These are phyloP conservation scores for Leuciscus idus DNA, from an alignment of 2,113 vertebrate species.

Conservation along the genomic window DNA sequence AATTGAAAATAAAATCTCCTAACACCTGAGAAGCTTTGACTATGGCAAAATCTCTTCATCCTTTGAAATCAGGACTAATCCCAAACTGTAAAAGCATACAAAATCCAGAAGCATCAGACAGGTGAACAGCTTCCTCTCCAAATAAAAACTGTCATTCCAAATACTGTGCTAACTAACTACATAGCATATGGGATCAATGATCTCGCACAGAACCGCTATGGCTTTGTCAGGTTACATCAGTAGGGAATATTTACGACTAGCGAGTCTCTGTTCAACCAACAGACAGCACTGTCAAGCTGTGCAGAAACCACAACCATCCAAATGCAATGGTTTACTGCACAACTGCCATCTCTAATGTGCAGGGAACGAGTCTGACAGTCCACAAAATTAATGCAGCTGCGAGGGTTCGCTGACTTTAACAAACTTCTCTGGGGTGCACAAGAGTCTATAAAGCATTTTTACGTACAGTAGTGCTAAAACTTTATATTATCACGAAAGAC, in stretches of 20 bases:
- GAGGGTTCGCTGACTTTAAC: constrained; percentile 11
- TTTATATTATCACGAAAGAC: not conserved
- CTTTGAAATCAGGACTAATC: not conserved
- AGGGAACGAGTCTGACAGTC: constrained; percentile 4
- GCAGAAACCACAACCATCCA: constrained; percentile 9
- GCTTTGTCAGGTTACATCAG: constrained; percentile 29
- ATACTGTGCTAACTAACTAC: not conserved
- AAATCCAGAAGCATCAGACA: not conserved
- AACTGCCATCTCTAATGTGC: constrained; percentile 12
- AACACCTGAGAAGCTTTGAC: not conserved
- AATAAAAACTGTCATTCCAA: constrained; percentile 2
- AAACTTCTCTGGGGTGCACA: constrained; percentile 17
- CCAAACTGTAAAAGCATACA: not conserved
- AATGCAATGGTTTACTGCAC: constrained; percentile 39
- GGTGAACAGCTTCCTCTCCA: not conserved
- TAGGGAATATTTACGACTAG: constrained; percentile 2
- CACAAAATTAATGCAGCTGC: constrained; percentile 28
- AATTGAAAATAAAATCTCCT: not conserved
- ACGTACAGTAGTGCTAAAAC: not conserved
- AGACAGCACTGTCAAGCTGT: constrained; percentile 12
- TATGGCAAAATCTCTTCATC: not conserved
- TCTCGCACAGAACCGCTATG: not conserved
- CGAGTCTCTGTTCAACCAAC: constrained; percentile 6
- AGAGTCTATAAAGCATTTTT: not conserved
- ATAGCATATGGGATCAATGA: not conserved